Percentiles rank a stretch among this genome's conserved stretches.
Evolutionary conservation across 2,797 vertebrate genomes (phyloP).

Genomic region (Paramormyrops hopkinsi): DNA sequence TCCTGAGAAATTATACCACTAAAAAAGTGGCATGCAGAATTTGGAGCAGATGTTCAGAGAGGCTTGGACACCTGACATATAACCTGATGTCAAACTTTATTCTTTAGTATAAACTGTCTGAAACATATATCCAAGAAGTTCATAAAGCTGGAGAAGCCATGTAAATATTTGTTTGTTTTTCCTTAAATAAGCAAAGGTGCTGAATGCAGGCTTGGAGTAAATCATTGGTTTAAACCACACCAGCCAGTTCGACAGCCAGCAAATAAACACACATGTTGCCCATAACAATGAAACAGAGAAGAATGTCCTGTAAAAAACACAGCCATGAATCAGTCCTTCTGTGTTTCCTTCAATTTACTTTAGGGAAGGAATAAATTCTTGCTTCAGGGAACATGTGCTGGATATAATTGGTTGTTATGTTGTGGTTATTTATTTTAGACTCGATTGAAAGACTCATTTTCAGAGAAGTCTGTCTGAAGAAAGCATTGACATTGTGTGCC

Average conservation of each 20-base stretch:
- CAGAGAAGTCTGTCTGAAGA: neutral
- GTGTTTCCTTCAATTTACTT: neutral
- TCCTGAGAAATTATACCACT: neutral
- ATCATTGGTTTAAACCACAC: slow-evolving; percentile 10
- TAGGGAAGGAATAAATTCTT: neutral
- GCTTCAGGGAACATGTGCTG: neutral
- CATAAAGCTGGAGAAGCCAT: neutral
- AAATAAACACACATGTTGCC: neutral
- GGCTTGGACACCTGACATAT: neutral
- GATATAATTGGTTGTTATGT: neutral
- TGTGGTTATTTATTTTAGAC: slow-evolving; percentile 12
- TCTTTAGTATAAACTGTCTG: neutral
- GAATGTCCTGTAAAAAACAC: slow-evolving; percentile 7
- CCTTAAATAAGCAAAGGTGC: slow-evolving; percentile 5
- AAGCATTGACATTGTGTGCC: neutral
- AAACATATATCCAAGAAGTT: neutral
- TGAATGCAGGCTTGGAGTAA: slow-evolving; percentile 8
- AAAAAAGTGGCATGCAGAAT: neutral
- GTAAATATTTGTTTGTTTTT: neutral
- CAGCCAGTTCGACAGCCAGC: neutral
- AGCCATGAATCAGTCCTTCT: neutral
- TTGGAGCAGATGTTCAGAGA: neutral
- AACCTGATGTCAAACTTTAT: neutral
- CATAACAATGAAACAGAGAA: slow-evolving; percentile 16
- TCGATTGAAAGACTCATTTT: neutral